These are phyloP conservation scores for Thecophora atra DNA, from an alignment of 2,888 invertebrate genomes.

Conservation along the genomic window DNA sequence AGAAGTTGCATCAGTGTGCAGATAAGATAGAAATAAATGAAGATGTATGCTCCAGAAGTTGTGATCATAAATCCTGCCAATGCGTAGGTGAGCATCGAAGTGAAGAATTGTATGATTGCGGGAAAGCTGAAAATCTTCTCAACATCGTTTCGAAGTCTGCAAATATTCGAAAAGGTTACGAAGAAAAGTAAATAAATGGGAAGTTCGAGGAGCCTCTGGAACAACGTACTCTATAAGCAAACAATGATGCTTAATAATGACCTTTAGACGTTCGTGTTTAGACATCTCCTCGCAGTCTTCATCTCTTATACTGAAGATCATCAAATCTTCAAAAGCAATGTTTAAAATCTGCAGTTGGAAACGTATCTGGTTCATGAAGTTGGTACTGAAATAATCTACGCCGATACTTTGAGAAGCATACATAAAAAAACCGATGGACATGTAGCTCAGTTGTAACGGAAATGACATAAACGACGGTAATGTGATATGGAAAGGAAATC, in stretches of 20 bases:
- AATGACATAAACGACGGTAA: slow-evolving; percentile 50
- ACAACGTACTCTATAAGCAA: slow-evolving; percentile 48
- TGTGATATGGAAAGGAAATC: slow-evolving; percentile 52
- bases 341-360: slow-evolving; percentile 54
- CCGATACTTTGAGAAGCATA: slow-evolving; percentile 49
- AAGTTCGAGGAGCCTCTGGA: no score
- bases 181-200: not conserved
- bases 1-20: slow-evolving; percentile 55
- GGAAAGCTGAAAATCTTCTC: slow-evolving; percentile 50
- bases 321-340: slow-evolving; percentile 51
- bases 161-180: not conserved
- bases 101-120: slow-evolving; percentile 53
- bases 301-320: not conserved
- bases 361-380: slow-evolving; percentile 55
- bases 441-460: slow-evolving; percentile 47
- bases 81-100: slow-evolving; percentile 52
- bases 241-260: slow-evolving; percentile 51
- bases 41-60: slow-evolving; percentile 46
- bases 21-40: slow-evolving; percentile 53
- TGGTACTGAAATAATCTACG: slow-evolving; percentile 54
- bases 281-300: slow-evolving; percentile 8
- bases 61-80: slow-evolving; percentile 55
- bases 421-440: slow-evolving; percentile 47
- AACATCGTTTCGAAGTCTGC: slow-evolving; percentile 50
- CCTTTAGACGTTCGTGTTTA: slow-evolving; percentile 45